Percentiles rank a stretch among this genome's conserved stretches.
Evolutionary conservation across 2,888 invertebrate species (phyloP).

Genomic region (Polyommatus iphigenia): DNA sequence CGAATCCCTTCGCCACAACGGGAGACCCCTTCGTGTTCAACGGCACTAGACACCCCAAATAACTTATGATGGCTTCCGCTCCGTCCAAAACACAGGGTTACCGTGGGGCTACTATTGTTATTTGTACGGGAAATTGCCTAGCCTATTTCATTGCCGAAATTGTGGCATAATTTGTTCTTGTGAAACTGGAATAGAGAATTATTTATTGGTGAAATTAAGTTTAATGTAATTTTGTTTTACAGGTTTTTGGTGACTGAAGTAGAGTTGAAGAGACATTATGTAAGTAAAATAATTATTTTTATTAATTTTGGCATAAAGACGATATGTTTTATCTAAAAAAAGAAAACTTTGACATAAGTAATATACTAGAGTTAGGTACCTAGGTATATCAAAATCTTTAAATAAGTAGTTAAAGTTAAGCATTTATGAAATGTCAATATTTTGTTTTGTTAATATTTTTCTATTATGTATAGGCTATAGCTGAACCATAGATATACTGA

Average conservation of each 20-base stretch:
- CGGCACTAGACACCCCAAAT: slow-evolving; percentile 42
- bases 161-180: neutral
- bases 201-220: neutral
- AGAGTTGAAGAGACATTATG: neutral
- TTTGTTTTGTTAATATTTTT: too few relatives aligned
- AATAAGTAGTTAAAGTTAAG: too few relatives aligned
- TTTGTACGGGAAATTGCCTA: slow-evolving; percentile 27
- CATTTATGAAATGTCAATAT: too few relatives aligned
- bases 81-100: slow-evolving; percentile 36
- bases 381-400: too few relatives aligned
- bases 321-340: too few relatives aligned
- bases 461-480: too few relatives aligned
- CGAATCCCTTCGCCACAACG: slow-evolving; percentile 48
- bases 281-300: neutral
- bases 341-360: too few relatives aligned
- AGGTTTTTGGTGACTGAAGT: neutral
- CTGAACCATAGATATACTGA: too few relatives aligned
- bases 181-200: neutral
- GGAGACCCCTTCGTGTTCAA: slow-evolving; percentile 40
- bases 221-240: neutral
- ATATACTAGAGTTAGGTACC: too few relatives aligned
- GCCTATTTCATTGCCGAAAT: slow-evolving; percentile 24
- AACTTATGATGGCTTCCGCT: slow-evolving; percentile 43
- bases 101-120: neutral
- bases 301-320: neutral